Percentiles rank a stretch among this genome's conserved stretches.
phyloP scores from a whole-genome alignment of 2,113 vertebrate species.

The Tenrec ecaudatus region DNA sequence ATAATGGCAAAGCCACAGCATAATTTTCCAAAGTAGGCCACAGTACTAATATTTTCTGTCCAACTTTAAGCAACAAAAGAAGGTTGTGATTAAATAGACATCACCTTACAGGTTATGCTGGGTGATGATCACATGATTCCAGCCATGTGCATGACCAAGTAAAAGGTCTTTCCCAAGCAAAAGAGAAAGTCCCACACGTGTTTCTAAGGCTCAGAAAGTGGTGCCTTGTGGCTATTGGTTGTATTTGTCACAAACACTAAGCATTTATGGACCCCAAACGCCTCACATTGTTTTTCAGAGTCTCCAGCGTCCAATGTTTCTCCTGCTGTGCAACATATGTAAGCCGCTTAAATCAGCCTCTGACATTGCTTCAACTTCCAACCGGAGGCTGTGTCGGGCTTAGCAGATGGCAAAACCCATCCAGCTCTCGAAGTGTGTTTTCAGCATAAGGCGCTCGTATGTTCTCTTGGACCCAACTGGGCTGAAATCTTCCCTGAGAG shows the following conservation, averaged over 20 bases:
- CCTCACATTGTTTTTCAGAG: conserved; percentile 68
- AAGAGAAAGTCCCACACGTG: conserved; percentile 54
- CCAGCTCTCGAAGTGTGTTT: conserved; percentile 60
- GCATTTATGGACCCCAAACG: conserved; percentile 65
- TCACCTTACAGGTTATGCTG: conserved; percentile 50
- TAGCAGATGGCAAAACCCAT: conserved; percentile 76
- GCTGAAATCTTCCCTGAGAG: conserved; percentile 66
- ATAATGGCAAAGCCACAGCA: conserved; percentile 44
- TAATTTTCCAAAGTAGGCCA: background rate
- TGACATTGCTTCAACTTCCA: conserved; percentile 72
- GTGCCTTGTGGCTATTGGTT: conserved; percentile 14
- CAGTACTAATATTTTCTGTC: conserved; percentile 31
- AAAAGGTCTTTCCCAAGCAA: conserved; percentile 62
- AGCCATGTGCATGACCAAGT: conserved; percentile 31
- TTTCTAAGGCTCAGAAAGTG: background rate
- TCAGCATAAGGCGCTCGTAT: conserved; percentile 74
- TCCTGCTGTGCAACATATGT: conserved; percentile 76
- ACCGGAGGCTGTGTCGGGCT: conserved; percentile 66
- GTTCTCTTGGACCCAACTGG: conserved; percentile 62
- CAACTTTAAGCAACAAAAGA: conserved; percentile 51
- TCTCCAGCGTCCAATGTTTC: conserved; percentile 46
- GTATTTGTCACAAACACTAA: conserved; percentile 64
- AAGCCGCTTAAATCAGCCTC: conserved; percentile 77
- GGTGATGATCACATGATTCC: conserved; percentile 32
- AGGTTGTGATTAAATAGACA: conserved; percentile 55